A percentile compares a stretch with the other conserved stretches of the same genome.
phyloP scores from a whole-genome alignment of 1,140 invertebrate species.

The Centruroides vittatus region DNA sequence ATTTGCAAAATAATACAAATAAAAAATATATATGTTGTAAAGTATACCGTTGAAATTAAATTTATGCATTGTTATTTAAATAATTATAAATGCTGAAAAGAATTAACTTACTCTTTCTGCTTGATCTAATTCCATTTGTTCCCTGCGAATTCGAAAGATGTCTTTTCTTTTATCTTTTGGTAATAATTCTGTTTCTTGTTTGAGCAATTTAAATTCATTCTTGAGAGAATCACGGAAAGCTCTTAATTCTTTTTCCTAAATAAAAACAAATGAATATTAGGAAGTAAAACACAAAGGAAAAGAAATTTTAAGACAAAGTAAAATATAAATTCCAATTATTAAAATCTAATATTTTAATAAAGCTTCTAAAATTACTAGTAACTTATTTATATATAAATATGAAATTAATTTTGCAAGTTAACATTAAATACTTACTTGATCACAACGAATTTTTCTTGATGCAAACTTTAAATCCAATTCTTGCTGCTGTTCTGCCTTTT shows the following conservation, averaged over 20 bases:
- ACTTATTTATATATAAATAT: too few species aligned
- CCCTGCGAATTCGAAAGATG: constrained; percentile 62
- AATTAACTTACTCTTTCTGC: constrained; percentile 48
- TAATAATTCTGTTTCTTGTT: constrained; percentile 86
- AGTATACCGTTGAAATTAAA: too few species aligned
- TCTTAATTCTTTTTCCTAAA: constrained; percentile 71
- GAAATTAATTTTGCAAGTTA: background rate
- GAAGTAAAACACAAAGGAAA: background rate
- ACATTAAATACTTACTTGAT: constrained; percentile 44
- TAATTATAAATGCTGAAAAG: background rate
- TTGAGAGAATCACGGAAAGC: constrained; percentile 84
- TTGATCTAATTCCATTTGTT: constrained; percentile 75
- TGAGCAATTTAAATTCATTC: constrained; percentile 79
- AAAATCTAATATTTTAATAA: too few species aligned
- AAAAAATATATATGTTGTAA: too few species aligned
- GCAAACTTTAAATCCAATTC: constrained; percentile 71
- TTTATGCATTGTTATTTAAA: too few species aligned
- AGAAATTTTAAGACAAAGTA: too few species aligned
- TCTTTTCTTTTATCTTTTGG: constrained; percentile 86
- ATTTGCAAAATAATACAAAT: too few species aligned
- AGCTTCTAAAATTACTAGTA: too few species aligned
- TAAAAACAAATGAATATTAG: constrained; percentile 3
- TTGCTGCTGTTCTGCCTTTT: constrained; percentile 81
- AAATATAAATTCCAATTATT: too few species aligned
- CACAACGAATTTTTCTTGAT: constrained; percentile 55